Percentiles rank a stretch among this genome's conserved stretches.
Evolutionary conservation across 1,140 invertebrate genomes (phyloP).

Genomic region (Chelonus insularis): DNA sequence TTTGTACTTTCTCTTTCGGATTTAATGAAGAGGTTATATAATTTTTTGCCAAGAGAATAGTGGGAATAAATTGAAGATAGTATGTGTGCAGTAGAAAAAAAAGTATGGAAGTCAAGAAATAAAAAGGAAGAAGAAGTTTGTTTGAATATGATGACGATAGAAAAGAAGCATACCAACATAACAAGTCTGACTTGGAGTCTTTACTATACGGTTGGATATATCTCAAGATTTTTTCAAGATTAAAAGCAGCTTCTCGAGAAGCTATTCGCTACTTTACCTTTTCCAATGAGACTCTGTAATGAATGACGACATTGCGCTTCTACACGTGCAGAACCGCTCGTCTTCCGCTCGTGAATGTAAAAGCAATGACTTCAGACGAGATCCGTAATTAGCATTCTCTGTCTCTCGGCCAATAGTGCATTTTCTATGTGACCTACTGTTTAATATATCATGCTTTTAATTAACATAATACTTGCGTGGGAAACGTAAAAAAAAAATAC

Average conservation of each 20-base stretch:
- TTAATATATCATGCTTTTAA: too few relatives aligned
- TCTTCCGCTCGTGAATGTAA: slow-evolving; percentile 33
- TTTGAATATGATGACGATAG: slow-evolving; percentile 9
- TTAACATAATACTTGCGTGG: too few relatives aligned
- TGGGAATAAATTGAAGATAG: background rate
- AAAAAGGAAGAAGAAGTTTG: background rate
- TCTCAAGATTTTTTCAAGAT: slow-evolving; percentile 39
- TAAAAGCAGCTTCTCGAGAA: slow-evolving; percentile 33
- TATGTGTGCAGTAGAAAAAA: too few relatives aligned
- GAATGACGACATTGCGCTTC: slow-evolving; percentile 34
- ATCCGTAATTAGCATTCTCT: background rate
- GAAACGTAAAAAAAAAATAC: too few relatives aligned
- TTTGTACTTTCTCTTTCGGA: background rate
- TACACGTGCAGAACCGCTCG: slow-evolving; percentile 30
- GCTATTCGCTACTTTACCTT: slow-evolving; percentile 2
- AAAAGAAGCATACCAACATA: too few relatives aligned
- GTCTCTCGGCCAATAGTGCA: background rate
- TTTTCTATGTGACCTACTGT: background rate
- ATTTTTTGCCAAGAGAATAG: background rate
- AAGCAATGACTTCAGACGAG: slow-evolving; percentile 33
- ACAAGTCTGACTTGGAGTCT: background rate
- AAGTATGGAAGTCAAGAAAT: too few relatives aligned
- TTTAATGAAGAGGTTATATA: background rate
- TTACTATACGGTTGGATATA: slow-evolving; percentile 20
- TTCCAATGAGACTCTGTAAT: slow-evolving; percentile 35